A percentile compares a stretch with the other conserved stretches of the same genome.
Conservation (phyloP, 2,113 vertebrate species). For the Eptesicus fuscus region DNA sequence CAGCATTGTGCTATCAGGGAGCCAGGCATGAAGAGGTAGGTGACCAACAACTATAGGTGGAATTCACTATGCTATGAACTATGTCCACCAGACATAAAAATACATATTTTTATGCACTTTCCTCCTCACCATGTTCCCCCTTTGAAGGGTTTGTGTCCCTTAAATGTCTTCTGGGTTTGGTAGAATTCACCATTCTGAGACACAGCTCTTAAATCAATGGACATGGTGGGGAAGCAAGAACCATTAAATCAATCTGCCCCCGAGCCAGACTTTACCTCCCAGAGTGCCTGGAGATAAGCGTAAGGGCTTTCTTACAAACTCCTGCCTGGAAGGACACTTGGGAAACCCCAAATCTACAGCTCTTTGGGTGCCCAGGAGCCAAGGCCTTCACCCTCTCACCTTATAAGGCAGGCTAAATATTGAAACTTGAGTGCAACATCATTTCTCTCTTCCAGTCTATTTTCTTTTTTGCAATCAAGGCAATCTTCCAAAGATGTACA, state of each 20-base stretch:
- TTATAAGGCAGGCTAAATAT: neutral
- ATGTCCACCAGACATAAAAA: neutral
- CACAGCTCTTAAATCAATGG: neutral
- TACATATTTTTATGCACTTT: fast-evolving
- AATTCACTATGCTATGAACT: fast-evolving
- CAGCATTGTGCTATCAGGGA: fast-evolving
- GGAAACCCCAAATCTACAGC: neutral
- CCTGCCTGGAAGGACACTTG: neutral
- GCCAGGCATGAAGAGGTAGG: neutral
- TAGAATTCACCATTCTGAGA: neutral
- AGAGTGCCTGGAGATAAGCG: neutral
- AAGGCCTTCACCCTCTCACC: neutral
- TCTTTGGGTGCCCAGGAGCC: neutral
- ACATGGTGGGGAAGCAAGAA: neutral
- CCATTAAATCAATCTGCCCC: no score
- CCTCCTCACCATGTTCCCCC: neutral
- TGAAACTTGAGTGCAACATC: fast-evolving
- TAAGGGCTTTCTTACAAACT: neutral
- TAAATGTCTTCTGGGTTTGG: neutral
- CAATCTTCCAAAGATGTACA: neutral
- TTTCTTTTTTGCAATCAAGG: neutral
- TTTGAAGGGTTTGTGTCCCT: neutral
- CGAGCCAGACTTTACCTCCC: neutral
- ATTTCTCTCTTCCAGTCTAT: neutral
- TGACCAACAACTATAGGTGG: neutral